Percentiles rank a stretch among this genome's conserved stretches.
These are phyloP conservation scores for Phaedon cochleariae DNA, from an alignment of 2,888 invertebrate genomes.

Conservation along the genomic window DNA sequence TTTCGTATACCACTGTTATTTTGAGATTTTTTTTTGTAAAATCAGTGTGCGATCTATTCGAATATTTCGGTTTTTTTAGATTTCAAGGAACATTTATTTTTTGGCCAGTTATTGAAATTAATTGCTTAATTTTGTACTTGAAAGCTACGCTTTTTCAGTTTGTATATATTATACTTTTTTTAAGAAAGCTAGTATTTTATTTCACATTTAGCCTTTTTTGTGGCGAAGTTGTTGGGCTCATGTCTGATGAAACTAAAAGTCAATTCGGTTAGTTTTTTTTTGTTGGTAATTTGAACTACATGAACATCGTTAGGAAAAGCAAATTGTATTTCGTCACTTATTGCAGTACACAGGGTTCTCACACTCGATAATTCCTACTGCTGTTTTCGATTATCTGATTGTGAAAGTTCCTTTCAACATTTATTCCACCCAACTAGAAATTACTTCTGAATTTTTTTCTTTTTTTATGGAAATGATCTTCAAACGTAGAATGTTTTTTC, in stretches of 20 bases:
- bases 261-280: neutral
- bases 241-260: conserved; percentile 12
- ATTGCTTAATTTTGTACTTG: conserved; percentile 28
- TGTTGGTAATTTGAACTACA: neutral
- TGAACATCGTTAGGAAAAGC: neutral
- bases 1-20: conserved; percentile 26
- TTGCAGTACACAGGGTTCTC: neutral
- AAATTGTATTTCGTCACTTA: neutral
- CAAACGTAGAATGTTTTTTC: too few species aligned
- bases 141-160: conserved; percentile 26
- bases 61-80: conserved; percentile 34
- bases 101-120: conserved; percentile 24
- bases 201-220: conserved; percentile 10
- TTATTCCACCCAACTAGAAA: too few species aligned
- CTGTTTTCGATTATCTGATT: neutral
- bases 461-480: too few species aligned
- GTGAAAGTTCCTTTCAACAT: neutral
- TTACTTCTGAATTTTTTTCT: too few species aligned
- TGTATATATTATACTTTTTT: conserved; percentile 22
- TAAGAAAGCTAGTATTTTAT: conserved; percentile 17
- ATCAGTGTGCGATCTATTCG: conserved; percentile 28
- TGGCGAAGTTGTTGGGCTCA: conserved; percentile 49
- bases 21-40: conserved; percentile 32
- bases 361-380: too few species aligned
- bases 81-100: conserved; percentile 19